phyloP scores from a whole-genome alignment of 2,797 vertebrate species.

The Trematomus bernacchii region DNA sequence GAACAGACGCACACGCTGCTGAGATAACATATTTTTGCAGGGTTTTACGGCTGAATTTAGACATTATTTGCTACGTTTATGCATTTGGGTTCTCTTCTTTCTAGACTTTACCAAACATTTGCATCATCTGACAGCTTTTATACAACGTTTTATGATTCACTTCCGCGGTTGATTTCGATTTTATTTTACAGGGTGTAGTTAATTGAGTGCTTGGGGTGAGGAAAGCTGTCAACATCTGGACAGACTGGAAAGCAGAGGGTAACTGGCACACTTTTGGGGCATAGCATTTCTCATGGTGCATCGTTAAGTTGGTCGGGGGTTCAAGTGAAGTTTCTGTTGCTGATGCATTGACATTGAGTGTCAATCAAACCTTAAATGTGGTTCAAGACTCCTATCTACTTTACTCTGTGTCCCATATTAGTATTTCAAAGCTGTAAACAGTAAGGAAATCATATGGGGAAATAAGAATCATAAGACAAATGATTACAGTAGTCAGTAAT shows the following conservation, averaged over 20 bases:
- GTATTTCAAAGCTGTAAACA: not conserved
- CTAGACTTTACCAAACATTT: not conserved
- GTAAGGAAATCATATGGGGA: not conserved
- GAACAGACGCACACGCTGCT: not conserved
- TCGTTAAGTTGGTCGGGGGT: not conserved
- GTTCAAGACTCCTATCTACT: not conserved
- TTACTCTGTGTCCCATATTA: not conserved
- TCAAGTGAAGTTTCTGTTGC: not conserved
- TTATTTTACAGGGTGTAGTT: conserved; percentile 1
- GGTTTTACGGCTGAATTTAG: not conserved
- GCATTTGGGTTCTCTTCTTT: not conserved
- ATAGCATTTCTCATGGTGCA: conserved; percentile 8
- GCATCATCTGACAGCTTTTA: conserved; percentile 8
- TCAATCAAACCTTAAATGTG: not conserved
- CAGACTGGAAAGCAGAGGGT: not conserved
- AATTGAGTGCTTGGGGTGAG: not conserved
- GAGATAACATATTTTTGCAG: not conserved
- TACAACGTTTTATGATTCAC: not conserved
- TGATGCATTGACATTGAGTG: not conserved
- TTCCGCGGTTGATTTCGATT: not conserved
- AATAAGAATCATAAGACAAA: conserved; percentile 7
- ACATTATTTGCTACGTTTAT: not conserved
- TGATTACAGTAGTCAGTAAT: not conserved
- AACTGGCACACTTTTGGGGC: not conserved
- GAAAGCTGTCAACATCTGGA: conserved; percentile 32